phyloP scores from a whole-genome alignment of 2,888 invertebrate species.

The Drosophila phalerata region DNA sequence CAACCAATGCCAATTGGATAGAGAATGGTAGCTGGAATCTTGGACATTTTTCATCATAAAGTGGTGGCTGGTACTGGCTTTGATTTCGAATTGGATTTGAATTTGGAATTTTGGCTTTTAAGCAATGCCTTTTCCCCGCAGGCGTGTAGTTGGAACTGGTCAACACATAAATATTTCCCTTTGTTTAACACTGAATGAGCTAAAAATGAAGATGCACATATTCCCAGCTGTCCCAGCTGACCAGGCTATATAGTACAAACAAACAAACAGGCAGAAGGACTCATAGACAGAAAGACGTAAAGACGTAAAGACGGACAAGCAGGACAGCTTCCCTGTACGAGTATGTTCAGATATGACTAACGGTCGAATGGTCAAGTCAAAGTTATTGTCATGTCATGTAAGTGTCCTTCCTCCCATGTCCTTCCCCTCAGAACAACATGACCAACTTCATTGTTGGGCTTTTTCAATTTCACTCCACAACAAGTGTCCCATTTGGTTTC shows the following conservation, averaged over 20 bases:
- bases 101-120: constrained; percentile 77
- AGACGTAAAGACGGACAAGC: constrained; percentile 13
- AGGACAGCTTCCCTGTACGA: constrained; percentile 1
- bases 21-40: constrained; percentile 65
- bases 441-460: constrained; percentile 33
- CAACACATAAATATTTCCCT: constrained; percentile 79
- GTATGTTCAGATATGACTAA: constrained; percentile 73
- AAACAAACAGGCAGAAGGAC: constrained; percentile 30
- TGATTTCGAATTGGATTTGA: constrained; percentile 80
- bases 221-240: constrained; percentile 17
- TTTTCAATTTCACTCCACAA: constrained; percentile 53
- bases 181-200: constrained; percentile 61
- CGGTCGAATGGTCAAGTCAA: constrained; percentile 81
- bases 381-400: constrained; percentile 81
- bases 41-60: constrained; percentile 80
- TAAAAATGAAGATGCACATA: constrained; percentile 43
- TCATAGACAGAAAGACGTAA: constrained; percentile 10
- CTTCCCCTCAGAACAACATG: constrained; percentile 3
- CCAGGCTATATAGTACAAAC: constrained; percentile 28
- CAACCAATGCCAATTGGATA: constrained; percentile 38
- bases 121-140: constrained; percentile 46
- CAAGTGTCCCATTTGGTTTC: constrained; percentile 38
- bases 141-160: constrained; percentile 46
- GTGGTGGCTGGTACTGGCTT: constrained; percentile 58
- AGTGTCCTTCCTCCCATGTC: constrained; percentile 41